Base-by-base conservation (phyloP, 1,140 invertebrate genomes). In the Maniola jurtina region DNA sequence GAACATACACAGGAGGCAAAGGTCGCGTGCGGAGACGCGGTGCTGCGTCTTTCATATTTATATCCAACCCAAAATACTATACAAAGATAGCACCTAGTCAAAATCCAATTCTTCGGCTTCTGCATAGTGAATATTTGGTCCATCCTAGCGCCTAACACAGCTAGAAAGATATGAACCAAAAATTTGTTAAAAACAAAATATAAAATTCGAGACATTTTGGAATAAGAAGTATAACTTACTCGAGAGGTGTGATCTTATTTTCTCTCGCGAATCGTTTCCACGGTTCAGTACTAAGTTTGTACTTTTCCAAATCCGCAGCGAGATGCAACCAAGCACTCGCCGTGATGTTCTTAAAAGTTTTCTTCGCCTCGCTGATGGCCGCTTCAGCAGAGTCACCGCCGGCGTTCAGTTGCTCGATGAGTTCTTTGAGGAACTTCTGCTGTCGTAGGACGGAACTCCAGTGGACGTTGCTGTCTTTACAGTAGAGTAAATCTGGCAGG, bases 401-500 rank as follows among this genome's bases (percentile, higher is more conserved):
- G 2, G 93, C 92, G 52, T 76, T 84, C 6, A 97, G 78, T 62
- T 91, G 89, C 55, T 93, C 90, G 1, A 95, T 70, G 0, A 97
- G 68, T 35, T 94, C 91, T 11, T 92, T 94, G 6, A 98, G 91
- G 81, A 98, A 97, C 58, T 93, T 93, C 50, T 95, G 94, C 77
- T 98, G 97, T 0, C 94, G 91, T 10, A 97, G 80, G 66, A 97
- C 92, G 60, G 94, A 95, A 54, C 92, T 92, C 58, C 93, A 90
- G 76, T 94, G 93, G 66, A 94, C 86, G 83, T 97, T 98, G 74
- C 94, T 96, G 64, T 96, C 95, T 94, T 87, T 58, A 81, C 90
- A 77, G 80, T 89, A 90, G 0, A 89, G 50, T 0, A 84, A 64
- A 61, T 90, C 89, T 13, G 82, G 73, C 0, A 91, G 71, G 0